These are phyloP conservation scores for Enteromius paludinosus DNA, from an alignment of 2,797 vertebrate species.

Conservation along the genomic window DNA sequence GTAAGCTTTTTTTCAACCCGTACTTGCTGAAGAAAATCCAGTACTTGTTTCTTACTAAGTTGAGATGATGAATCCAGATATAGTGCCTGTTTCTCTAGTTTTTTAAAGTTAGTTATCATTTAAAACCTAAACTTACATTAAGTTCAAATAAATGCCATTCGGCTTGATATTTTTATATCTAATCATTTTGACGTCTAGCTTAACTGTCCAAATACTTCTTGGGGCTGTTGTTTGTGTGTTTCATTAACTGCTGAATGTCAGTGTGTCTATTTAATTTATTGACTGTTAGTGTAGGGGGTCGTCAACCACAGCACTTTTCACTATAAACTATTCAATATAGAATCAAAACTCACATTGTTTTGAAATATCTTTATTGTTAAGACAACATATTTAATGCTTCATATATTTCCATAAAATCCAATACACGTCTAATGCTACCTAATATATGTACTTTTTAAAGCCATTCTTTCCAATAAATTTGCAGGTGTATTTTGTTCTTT, in stretches of 20 bases:
- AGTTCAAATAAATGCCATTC: background rate
- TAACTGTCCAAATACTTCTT: conserved; percentile 18
- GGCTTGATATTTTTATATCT: background rate
- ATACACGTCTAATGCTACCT: background rate
- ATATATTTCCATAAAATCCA: conserved; percentile 23
- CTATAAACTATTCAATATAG: conserved; percentile 14
- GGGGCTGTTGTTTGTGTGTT: conserved; percentile 6
- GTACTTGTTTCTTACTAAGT: background rate
- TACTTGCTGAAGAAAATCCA: background rate
- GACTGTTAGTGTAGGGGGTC: conserved; percentile 1
- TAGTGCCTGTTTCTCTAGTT: conserved; percentile 1
- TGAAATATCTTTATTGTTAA: conserved; percentile 23
- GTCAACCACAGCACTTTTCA: conserved; percentile 3
- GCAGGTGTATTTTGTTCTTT: background rate
- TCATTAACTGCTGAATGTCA: conserved; percentile 25
- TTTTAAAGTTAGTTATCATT: conserved; percentile 3
- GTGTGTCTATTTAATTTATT: conserved; percentile 35
- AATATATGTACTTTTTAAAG: background rate
- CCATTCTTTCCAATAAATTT: background rate
- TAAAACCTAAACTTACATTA: background rate
- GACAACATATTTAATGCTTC: background rate
- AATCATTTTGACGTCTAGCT: background rate
- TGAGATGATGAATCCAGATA: background rate
- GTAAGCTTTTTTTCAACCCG: background rate
- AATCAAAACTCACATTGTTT: conserved; percentile 8